phyloP scores from a whole-genome alignment of 2,113 vertebrate species.

The Nothocercus nigrocapillus region DNA sequence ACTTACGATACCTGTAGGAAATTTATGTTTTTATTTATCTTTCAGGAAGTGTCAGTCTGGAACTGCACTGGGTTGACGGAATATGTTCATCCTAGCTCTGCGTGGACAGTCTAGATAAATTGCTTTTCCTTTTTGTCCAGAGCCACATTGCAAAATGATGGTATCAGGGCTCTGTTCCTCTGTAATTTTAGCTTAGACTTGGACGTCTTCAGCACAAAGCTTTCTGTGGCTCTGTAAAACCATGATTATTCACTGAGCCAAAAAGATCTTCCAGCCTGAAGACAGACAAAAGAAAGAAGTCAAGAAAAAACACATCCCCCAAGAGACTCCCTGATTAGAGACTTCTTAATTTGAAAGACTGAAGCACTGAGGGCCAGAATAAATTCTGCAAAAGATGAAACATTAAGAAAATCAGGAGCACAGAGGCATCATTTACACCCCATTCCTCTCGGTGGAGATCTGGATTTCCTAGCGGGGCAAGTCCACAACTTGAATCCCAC shows the following conservation, averaged over 20 bases:
- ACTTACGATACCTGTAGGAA: background rate
- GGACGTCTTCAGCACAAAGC: background rate
- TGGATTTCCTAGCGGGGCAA: background rate
- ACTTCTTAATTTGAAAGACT: background rate
- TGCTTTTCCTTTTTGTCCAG: background rate
- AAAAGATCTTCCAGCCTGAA: background rate
- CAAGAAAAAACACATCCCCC: background rate
- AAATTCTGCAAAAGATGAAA: background rate
- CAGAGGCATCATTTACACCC: background rate
- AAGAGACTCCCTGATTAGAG: background rate
- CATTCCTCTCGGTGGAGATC: background rate
- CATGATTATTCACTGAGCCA: background rate
- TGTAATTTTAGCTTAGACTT: background rate
- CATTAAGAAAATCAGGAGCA: background rate
- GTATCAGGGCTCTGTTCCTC: fast-evolving
- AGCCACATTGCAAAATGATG: background rate
- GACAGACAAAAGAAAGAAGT: background rate
- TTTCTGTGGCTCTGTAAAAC: background rate
- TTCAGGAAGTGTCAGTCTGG: background rate
- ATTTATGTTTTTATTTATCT: background rate
- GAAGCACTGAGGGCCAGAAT: background rate
- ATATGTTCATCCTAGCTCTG: background rate
- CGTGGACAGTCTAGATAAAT: background rate
- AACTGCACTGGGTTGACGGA: background rate
- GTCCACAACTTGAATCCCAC: too few species aligned